Evolutionary conservation across 2,113 vertebrate species (phyloP), one percentile per base, ranked within the genome.

Genomic region (Cathartes aura): DNA sequence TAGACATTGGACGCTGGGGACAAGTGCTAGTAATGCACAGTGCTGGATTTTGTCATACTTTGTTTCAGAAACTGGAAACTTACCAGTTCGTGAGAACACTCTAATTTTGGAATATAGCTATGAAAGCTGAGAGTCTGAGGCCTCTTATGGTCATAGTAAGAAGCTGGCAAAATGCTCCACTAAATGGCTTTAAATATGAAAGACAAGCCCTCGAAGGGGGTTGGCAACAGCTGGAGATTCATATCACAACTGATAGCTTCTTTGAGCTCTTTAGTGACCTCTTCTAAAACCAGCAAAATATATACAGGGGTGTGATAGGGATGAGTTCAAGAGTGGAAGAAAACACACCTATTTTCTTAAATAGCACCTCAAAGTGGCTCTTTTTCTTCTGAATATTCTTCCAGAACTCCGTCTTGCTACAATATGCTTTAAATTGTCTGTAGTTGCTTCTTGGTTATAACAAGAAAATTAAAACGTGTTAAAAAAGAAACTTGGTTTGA

Each of bases 41-140:
- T 30, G 55, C 53, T 88, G 67, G 53, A 88, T 83, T 90, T 94
- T 70, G 67, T 50, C 71, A 22, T 55, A 30, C 24, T 90, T 94
- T 66, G 26, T 83, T 90, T 90, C 64, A 79, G 38, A 95, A 96
- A 40, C 30, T 97, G 91, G 95, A 94, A 95, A 85, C 14, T 40
- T 0, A 8, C 84, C 92, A 93, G 5, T 75, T 89, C 21, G 4
- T 85, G 73, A 95, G 84, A 94, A 79, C 64, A 87, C 9, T 83
- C 83, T 90, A 79, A 79, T 91, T 97, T 82, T 95, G 87, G 87
- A 91, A 64, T 76, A 93, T 5, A 80, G 71, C 59, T 92, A 67
- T 78, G 82, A 94, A 96, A 97, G 38, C 75, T 87, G 93, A 93
- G 86, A 89, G 22, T 73, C 66, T 82, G 82, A 95, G 90, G 59